Percentiles rank a stretch among this genome's conserved stretches.
phyloP scores from a whole-genome alignment of 2,797 vertebrate species.

The Chlorospingus flavigularis region DNA sequence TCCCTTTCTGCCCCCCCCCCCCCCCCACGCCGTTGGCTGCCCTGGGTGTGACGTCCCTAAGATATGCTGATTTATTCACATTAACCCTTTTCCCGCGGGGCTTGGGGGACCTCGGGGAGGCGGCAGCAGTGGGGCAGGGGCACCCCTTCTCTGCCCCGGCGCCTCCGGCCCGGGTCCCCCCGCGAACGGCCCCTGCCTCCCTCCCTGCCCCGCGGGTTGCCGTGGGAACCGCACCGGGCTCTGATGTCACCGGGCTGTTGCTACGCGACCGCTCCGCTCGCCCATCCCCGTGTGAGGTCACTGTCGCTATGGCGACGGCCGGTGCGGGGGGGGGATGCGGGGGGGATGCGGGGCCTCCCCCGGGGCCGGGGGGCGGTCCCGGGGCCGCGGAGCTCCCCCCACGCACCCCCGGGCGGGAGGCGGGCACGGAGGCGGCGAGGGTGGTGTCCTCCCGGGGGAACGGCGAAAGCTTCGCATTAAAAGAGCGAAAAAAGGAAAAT shows the following conservation, averaged over 20 bases:
- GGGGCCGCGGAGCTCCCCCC: background rate
- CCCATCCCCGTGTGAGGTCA: slow-evolving; percentile 67
- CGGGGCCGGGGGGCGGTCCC: background rate
- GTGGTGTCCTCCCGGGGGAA: background rate
- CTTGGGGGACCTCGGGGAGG: too few relatives aligned
- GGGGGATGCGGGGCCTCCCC: background rate
- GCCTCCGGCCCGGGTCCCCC: background rate
- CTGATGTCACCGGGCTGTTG: slow-evolving; percentile 78
- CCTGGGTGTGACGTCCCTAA: background rate
- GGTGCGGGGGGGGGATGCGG: background rate
- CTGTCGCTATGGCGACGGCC: slow-evolving; percentile 50
- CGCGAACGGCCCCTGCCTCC: background rate
- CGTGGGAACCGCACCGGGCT: slow-evolving; percentile 71
- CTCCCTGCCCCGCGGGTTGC: slow-evolving; percentile 55
- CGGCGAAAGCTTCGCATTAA: background rate
- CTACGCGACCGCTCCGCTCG: slow-evolving; percentile 77
- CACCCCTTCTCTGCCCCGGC: background rate
- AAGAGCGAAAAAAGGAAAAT: background rate
- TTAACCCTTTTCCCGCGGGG: background rate
- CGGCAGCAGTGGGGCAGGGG: background rate
- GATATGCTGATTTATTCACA: background rate
- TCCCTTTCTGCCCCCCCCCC: background rate
- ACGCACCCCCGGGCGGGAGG: background rate
- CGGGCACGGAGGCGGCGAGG: background rate
- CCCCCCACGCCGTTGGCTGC: background rate